Base-by-base conservation (phyloP, 2,113 vertebrate species). In the Sylvietta virens region DNA sequence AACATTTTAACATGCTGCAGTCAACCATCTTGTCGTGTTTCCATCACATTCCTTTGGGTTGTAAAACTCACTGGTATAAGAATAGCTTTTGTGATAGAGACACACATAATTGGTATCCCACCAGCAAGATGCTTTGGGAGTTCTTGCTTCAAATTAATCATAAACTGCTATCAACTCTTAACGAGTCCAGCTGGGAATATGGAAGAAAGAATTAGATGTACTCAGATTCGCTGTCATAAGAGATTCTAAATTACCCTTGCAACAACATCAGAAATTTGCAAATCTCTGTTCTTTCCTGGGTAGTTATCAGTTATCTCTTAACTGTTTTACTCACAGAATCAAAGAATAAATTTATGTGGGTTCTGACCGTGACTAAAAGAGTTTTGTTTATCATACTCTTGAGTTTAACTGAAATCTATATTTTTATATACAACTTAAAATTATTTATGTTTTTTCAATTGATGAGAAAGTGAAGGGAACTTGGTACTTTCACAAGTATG, bases 101-200 rank as follows among this genome's bases (percentile, higher is more conserved):
- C 45, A 81, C 51, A 56, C 45, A 69, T 94, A 82, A 87, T 56
- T 96, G 92, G 69, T 80, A 70, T 92, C 76, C 80, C 35, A 71
- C 83, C 74, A 94, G 39, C 56, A 87, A 9, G 65, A 10, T 90
- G 58, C 74, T 89, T 88, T 71, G 72, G 89, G 92, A 94, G 83
- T 95, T 95, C 62, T 86, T 86, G 33, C 42, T 86, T 95, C 72
- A 78, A 83, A 84, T 95, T 91, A 97, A 90, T 86, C 57, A 40
- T 80, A 91, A 96, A 81, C 80, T 89, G 76, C 48, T 81, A 9
- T 70, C 74, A 94, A 4, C n/a, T 95, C 15, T 91, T 94, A 82
- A 70, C 21, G 74, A 79, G 73, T 87, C n/a, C 83, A 80, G 28
- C 51, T 87, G 78, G 69, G 90, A 92, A 72, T 58, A 33, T 66